Evolutionary conservation across 2,113 vertebrate species (phyloP).

Genomic region (Microcebus murinus): DNA sequence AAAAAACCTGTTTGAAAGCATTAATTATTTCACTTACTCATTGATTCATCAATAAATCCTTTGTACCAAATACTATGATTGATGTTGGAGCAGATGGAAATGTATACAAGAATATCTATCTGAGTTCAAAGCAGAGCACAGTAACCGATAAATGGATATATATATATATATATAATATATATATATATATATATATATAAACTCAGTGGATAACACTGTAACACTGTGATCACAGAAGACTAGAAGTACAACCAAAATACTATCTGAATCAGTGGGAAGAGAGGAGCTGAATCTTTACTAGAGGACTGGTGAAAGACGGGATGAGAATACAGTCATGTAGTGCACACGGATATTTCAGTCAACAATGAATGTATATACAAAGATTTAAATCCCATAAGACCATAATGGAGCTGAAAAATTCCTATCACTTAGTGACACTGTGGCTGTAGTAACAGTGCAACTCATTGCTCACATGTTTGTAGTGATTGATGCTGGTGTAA

Average conservation of each 20-base stretch:
- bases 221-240: not conserved
- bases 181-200: too few relatives aligned
- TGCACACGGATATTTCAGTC: not conserved
- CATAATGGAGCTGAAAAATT: not conserved
- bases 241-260: not conserved
- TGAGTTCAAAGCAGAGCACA: not conserved
- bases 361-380: not conserved
- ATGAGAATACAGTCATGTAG: rapidly evolving
- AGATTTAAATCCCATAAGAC: not conserved
- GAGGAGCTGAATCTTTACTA: not conserved
- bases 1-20: not conserved
- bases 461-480: not conserved
- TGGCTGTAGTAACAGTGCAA: not conserved
- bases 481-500: not conserved
- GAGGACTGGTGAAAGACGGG: rapidly evolving
- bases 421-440: not conserved
- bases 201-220: not conserved
- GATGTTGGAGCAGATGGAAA: not conserved
- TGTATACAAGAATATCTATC: rapidly evolving
- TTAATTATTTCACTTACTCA: not conserved
- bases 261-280: rapidly evolving
- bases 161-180: rapidly evolving
- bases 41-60: not conserved
- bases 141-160: not conserved
- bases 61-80: not conserved